Evolutionary conservation across 2,113 vertebrate genomes (phyloP).

Genomic region (Melospiza georgiana): DNA sequence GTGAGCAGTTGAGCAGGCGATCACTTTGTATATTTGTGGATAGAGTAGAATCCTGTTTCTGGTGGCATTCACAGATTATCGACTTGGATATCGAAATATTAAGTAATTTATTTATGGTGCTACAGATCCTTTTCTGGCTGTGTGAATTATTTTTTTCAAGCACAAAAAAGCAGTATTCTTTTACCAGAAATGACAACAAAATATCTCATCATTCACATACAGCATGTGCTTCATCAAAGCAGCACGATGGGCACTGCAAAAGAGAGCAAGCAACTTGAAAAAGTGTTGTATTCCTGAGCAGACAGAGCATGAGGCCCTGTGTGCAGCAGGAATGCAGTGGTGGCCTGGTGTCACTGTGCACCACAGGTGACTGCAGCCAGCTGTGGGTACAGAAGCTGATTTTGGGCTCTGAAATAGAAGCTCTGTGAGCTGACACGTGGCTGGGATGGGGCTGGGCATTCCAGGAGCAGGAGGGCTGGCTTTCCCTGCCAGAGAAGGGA

Average conservation of each 20-base stretch:
- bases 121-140: neutral
- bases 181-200: neutral
- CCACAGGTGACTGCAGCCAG: neutral
- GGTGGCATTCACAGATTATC: neutral
- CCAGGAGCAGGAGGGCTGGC: neutral
- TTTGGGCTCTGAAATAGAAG: neutral
- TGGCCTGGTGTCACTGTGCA: neutral
- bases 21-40: neutral
- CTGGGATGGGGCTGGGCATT: neutral
- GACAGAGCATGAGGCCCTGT: neutral
- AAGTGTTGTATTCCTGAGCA: neutral
- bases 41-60: neutral
- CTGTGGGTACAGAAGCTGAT: neutral
- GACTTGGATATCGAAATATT: neutral
- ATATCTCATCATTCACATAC: neutral
- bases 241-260: neutral
- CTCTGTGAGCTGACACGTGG: neutral
- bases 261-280: neutral
- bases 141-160: neutral
- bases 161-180: neutral
- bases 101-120: neutral
- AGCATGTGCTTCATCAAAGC: neutral
- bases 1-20: neutral
- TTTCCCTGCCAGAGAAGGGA: slow-evolving; percentile 27
- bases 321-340: neutral